A percentile compares a stretch with the other conserved stretches of the same genome.
phyloP scores from a whole-genome alignment of 2,888 invertebrate genomes.

The Stramonita haemastoma region DNA sequence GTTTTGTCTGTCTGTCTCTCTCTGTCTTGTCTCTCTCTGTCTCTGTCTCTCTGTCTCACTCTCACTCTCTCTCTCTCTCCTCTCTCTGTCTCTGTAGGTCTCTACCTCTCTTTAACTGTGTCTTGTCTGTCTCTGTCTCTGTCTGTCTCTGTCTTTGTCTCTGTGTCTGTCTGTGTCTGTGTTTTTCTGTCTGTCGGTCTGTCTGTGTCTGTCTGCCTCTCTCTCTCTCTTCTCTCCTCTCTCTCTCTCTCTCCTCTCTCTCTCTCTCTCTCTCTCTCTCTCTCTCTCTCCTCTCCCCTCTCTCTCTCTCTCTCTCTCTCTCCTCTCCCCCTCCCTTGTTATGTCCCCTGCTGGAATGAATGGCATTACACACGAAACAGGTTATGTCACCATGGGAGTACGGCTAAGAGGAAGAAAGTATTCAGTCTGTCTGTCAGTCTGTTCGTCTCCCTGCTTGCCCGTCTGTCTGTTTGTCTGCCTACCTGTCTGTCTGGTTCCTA shows the following conservation, averaged over 20 bases:
- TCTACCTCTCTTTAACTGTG: not conserved
- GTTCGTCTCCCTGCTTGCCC: not conserved
- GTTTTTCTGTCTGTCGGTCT: not conserved
- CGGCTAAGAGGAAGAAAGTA: too few relatives aligned
- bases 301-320: not conserved
- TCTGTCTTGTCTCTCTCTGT: not conserved
- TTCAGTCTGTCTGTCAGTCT: not conserved
- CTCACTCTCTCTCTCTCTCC: not conserved
- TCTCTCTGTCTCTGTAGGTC: not conserved
- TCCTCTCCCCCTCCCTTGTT: not conserved
- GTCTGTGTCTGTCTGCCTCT: not conserved
- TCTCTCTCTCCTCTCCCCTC: not conserved
- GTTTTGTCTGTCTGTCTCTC: not conserved
- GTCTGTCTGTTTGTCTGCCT: not conserved
- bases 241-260: not conserved
- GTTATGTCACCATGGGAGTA: too few relatives aligned
- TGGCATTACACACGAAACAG: too few relatives aligned
- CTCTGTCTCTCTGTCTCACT: not conserved
- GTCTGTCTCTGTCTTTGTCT: too few relatives aligned
- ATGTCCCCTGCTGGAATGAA: too few relatives aligned
- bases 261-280: not conserved
- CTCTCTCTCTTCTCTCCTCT: not conserved
- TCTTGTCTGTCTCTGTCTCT: too few relatives aligned
- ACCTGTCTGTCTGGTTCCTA: not conserved
- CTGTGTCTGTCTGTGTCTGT: not conserved